These are phyloP conservation scores for Halisarca cf. caerulea DNA, from an alignment of 37 sponge, comb jelly and placozoan genomes.

Conservation along the genomic window DNA sequence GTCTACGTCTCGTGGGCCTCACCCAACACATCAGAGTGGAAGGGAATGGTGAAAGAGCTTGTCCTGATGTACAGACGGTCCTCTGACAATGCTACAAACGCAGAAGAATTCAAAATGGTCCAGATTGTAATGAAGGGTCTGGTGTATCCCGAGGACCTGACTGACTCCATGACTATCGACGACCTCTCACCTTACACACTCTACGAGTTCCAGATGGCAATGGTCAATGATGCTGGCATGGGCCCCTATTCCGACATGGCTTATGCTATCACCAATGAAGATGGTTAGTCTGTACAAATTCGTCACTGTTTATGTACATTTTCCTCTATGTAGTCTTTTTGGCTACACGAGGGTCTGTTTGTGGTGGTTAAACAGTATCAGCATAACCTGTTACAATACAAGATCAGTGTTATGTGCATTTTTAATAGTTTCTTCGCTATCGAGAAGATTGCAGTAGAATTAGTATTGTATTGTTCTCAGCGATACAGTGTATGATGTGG, in stretches of 20 bases:
- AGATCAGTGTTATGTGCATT: too few relatives aligned
- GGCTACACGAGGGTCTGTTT: too few relatives aligned
- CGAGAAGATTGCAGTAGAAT: too few relatives aligned
- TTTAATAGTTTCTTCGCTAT: too few relatives aligned
- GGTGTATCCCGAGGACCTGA: constrained; percentile 4
- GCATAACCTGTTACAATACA: too few relatives aligned
- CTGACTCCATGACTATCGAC: neutral
- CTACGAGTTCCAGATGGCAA: constrained; percentile 1
- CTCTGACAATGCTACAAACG: neutral
- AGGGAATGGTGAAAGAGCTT: neutral
- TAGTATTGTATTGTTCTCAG: too few relatives aligned
- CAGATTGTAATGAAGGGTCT: neutral
- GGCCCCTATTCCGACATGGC: neutral
- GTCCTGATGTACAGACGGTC: neutral
- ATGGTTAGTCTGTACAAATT: neutral
- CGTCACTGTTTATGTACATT: too few relatives aligned
- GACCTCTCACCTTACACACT: neutral
- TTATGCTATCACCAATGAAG: neutral
- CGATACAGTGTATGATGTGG: too few relatives aligned
- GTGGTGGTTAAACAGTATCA: too few relatives aligned
- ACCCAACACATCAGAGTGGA: constrained; percentile 26
- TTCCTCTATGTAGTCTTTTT: too few relatives aligned
- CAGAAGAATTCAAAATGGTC: neutral
- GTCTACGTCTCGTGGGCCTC: neutral
- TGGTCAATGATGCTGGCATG: constrained; percentile 5